These are phyloP conservation scores for Leptonema lineaticorne DNA, from an alignment of 1,140 invertebrate species.

Conservation along the genomic window DNA sequence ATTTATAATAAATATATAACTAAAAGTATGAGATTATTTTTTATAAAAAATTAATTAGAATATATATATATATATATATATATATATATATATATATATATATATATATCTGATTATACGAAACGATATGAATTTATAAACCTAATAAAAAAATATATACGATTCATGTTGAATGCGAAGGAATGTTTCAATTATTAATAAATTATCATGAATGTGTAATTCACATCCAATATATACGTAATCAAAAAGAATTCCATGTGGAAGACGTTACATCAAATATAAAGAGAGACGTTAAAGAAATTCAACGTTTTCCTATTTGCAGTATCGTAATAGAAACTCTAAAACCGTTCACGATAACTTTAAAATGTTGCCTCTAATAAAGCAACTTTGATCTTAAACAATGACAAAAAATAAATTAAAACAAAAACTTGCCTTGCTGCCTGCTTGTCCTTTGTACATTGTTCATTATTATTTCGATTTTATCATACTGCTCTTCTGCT, in stretches of 20 bases:
- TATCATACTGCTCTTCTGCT: background rate
- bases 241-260: background rate
- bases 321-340: too few relatives aligned
- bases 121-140: background rate
- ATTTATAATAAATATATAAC: background rate
- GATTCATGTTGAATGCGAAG: background rate
- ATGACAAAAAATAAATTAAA: background rate
- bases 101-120: background rate
- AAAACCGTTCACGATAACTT: too few relatives aligned
- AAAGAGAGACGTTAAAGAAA: too few relatives aligned
- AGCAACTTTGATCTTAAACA: too few relatives aligned
- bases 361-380: too few relatives aligned
- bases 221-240: background rate
- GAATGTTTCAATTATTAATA: background rate
- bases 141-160: background rate
- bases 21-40: background rate
- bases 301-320: too few relatives aligned
- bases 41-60: background rate
- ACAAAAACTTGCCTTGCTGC: background rate
- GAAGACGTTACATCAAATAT: slow-evolving; percentile 2
- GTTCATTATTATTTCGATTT: background rate
- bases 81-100: background rate
- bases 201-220: background rate
- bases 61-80: background rate
- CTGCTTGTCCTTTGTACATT: background rate